Percentiles rank a stretch among this genome's conserved stretches.
These are phyloP conservation scores for Cuculus canorus DNA, from an alignment of 2,797 vertebrate species.

Conservation along the genomic window DNA sequence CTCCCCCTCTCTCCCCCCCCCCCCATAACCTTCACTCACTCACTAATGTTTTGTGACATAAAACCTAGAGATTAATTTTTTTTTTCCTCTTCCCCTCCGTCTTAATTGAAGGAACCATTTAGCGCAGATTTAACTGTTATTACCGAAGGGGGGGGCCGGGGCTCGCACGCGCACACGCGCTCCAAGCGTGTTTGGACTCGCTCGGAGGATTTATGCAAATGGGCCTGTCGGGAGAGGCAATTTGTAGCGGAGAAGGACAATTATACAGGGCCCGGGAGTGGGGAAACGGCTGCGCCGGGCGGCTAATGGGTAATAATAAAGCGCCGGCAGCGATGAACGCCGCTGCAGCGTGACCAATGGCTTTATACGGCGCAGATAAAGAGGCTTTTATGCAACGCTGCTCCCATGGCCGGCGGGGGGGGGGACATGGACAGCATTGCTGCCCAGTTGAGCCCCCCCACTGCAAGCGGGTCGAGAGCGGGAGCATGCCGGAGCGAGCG, in stretches of 20 bases:
- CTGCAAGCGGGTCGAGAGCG: not conserved
- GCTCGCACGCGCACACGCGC: conserved; percentile 59
- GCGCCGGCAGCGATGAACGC: conserved; percentile 69
- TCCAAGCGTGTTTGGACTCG: conserved; percentile 74
- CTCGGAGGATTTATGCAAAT: conserved; percentile 82
- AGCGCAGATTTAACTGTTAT: conserved; percentile 83
- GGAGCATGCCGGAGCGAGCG: not conserved
- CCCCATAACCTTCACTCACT: conserved; percentile 64
- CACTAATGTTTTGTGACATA: conserved; percentile 78
- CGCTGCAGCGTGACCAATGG: conserved; percentile 76
- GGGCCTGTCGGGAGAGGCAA: conserved; percentile 82
- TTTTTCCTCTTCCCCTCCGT: conserved; percentile 39
- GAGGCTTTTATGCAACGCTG: conserved; percentile 64
- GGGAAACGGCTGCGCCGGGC: conserved; percentile 72
- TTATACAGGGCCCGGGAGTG: conserved; percentile 79
- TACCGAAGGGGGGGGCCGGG: conserved; percentile 78
- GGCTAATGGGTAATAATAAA: conserved; percentile 79
- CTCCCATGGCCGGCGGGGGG: conserved; percentile 1
- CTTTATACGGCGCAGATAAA: conserved; percentile 69
- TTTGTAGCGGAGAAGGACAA: conserved; percentile 83
- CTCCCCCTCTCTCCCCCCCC: not conserved
- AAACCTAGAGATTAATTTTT: conserved; percentile 77
- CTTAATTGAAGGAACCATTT: conserved; percentile 82
- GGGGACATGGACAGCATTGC: not conserved
- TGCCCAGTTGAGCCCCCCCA: not conserved